phyloP scores from a whole-genome alignment of 2,797 vertebrate genomes.

The Antennarius maculatus region DNA sequence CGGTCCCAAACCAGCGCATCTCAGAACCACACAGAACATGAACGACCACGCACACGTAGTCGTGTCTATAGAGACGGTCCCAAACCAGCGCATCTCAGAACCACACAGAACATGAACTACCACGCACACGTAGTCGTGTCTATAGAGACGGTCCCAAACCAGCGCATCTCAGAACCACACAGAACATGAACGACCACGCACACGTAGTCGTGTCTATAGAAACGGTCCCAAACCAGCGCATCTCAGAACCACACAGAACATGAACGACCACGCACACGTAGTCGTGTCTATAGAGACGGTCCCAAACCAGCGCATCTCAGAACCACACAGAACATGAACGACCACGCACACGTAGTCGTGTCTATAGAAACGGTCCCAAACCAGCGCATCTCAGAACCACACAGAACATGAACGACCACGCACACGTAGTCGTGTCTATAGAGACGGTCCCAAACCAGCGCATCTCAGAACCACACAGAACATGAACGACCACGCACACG shows the following conservation, averaged over 20 bases:
- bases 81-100: neutral
- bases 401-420: no score
- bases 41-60: no score
- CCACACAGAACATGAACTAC: no score
- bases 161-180: neutral
- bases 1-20: neutral
- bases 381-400: neutral
- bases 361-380: no score
- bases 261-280: no score
- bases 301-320: neutral
- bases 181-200: no score
- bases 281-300: slow-evolving; percentile 29
- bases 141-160: no score
- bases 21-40: no score
- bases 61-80: slow-evolving; percentile 34
- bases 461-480: neutral
- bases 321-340: no score
- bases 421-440: slow-evolving; percentile 13
- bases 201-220: slow-evolving; percentile 19
- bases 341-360: neutral
- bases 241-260: neutral
- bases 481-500: no score
- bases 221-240: no score
- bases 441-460: no score
- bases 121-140: neutral